Base-by-base conservation (phyloP, 2,888 invertebrate species). In the Molanna angustata region DNA sequence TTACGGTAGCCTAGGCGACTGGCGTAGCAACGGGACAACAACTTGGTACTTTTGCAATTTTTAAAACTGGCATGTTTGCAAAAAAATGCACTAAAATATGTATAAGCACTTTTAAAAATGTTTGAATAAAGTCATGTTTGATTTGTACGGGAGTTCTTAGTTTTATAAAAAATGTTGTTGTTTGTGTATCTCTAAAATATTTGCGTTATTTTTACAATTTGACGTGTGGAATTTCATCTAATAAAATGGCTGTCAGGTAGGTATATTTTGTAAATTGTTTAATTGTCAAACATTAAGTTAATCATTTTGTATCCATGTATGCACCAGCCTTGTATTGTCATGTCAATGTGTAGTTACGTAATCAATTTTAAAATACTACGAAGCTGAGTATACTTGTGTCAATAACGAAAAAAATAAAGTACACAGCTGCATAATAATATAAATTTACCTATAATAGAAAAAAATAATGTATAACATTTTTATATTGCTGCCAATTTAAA, bases 21-120 rank as follows among this genome's bases (percentile, higher is more conserved):
- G 54, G 56, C 59, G 56, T 59, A 59, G 59, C 59, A 59, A 59
- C 59, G 54, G 46, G 51, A 51, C 59, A 59, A 59, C 59, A 59
- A 59, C 48, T 54, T 39, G 46, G 32, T 27, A 27, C 11, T n/a
- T 27, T 4, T 11, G 27, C 4, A 11, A 27, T 27, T 27, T 27
- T 27, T 27, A 7, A 7, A 27, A 7, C 11, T 27, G 27, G 27
- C 27, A 27, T 35, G 35, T 35, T 35, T 27, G 27, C 27, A 11
- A 27, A 27, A 27, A 27, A 27, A 27, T 27, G 27, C 27, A 40
- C 18, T 40, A 16, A 40, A 40, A 17, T n/a, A 4, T 17, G 21
- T 20, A 18, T 32, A 17, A 13, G 32, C 18, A 16, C 19, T 32
- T 13, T 35, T 7, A n/a, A 45, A 45, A 4, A 17, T 32, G 33